Evolutionary conservation across 37 sponge, comb jelly and placozoan species (phyloP).

Genomic region (Dysidea cf. avara): DNA sequence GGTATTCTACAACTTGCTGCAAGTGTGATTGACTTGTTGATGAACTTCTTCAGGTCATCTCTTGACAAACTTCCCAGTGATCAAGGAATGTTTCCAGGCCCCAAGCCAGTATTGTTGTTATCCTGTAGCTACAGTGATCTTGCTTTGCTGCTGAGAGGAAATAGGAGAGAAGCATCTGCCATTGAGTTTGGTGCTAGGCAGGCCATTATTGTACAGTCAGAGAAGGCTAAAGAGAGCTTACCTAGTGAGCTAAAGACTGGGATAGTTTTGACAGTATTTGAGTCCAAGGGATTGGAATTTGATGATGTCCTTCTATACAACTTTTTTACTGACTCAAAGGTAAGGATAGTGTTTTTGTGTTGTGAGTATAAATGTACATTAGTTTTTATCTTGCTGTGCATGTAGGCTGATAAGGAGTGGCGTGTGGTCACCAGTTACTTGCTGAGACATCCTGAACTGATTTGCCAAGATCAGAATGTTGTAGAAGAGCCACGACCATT

Average conservation of each 20-base stretch:
- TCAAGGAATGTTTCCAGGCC: constrained; percentile 58
- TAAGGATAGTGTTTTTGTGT: constrained; percentile 6
- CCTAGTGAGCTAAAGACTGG: constrained; percentile 60
- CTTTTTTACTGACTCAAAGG: constrained; percentile 81
- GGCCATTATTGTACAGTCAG: constrained; percentile 75
- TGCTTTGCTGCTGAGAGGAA: constrained; percentile 47
- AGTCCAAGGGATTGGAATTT: constrained; percentile 85
- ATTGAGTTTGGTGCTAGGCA: constrained; percentile 90
- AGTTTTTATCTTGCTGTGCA: neutral
- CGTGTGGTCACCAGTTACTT: constrained; percentile 49
- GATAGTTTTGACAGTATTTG: constrained; percentile 76
- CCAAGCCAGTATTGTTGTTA: constrained; percentile 49
- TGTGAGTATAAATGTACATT: neutral
- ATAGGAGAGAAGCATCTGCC: constrained; percentile 44
- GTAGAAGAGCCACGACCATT: constrained; percentile 35
- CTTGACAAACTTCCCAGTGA: constrained; percentile 52
- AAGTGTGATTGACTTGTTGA: constrained; percentile 66
- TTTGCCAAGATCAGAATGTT: constrained; percentile 1
- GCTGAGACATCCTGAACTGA: constrained; percentile 1
- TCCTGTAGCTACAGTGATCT: constrained; percentile 41
- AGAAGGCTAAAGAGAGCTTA: constrained; percentile 46
- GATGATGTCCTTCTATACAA: constrained; percentile 89
- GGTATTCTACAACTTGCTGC: too few relatives aligned
- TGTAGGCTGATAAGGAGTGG: constrained; percentile 69
- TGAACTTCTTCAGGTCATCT: constrained; percentile 58